Evolutionary conservation across 2,888 invertebrate species (phyloP).

Genomic region (Acleris literana): DNA sequence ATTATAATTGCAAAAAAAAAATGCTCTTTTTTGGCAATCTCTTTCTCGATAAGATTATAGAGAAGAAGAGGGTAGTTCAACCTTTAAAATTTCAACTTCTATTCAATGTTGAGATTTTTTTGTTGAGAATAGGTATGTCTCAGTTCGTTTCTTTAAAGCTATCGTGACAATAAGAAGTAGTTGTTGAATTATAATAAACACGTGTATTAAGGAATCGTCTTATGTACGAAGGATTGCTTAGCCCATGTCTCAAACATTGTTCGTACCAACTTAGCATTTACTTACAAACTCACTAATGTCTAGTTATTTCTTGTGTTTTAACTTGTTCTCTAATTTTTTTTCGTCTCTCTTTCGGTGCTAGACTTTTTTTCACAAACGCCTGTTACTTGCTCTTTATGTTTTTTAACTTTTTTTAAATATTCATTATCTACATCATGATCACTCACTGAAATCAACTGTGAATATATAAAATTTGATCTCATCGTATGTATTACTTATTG

Average conservation of each 20-base stretch:
- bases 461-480: slow-evolving; percentile 74
- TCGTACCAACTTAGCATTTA: slow-evolving; percentile 36
- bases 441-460: slow-evolving; percentile 62
- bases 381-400: slow-evolving; percentile 16
- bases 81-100: neutral
- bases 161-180: slow-evolving; percentile 60
- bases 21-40: no score
- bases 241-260: slow-evolving; percentile 3
- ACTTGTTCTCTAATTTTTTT: neutral
- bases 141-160: slow-evolving; percentile 39
- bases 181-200: slow-evolving; percentile 41
- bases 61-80: no score
- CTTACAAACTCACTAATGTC: neutral
- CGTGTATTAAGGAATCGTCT: slow-evolving; percentile 9
- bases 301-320: neutral
- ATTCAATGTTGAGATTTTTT: neutral
- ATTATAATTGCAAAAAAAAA: no score
- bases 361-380: neutral
- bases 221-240: slow-evolving; percentile 5
- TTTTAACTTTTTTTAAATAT: slow-evolving; percentile 48
- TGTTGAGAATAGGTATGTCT: neutral
- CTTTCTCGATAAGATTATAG: no score
- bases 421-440: slow-evolving; percentile 50
- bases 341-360: neutral
- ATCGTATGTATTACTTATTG: slow-evolving; percentile 74